Conservation (phyloP, 2,888 invertebrate genomes). For the Sphecodes monilicornis region DNA sequence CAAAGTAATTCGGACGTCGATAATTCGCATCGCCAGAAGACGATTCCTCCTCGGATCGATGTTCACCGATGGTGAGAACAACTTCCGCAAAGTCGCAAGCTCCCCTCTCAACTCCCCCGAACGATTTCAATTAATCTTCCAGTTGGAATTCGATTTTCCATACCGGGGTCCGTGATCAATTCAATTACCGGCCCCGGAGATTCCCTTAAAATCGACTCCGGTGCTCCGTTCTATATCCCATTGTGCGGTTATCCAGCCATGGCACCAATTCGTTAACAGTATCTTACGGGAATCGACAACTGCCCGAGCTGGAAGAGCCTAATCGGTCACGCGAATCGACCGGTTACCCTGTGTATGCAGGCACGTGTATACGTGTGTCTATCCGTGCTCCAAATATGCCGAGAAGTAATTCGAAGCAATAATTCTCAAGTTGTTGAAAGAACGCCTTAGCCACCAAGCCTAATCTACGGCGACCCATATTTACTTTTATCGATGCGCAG, state of each 20-base stretch:
- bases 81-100: neutral
- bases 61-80: conserved; percentile 19
- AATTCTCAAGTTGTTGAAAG: neutral
- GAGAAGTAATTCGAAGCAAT: neutral
- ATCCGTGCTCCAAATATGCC: conserved; percentile 12
- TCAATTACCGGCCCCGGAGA: conserved; percentile 11
- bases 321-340: conserved; percentile 34
- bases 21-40: conserved; percentile 17
- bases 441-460: neutral
- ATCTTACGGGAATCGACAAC: conserved; percentile 36
- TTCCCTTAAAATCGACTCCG: conserved; percentile 17
- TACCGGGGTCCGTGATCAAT: conserved; percentile 23
- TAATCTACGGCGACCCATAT: neutral
- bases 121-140: conserved; percentile 45
- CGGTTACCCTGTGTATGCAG: neutral
- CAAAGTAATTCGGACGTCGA: conserved; percentile 57
- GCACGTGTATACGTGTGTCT: neutral
- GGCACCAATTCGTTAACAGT: conserved; percentile 5
- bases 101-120: neutral
- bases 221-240: neutral
- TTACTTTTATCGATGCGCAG: neutral
- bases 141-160: conserved; percentile 12
- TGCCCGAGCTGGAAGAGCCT: conserved; percentile 7
- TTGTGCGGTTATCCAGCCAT: neutral
- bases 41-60: conserved; percentile 44